Evolutionary conservation across 2,888 invertebrate species (phyloP).

Genomic region (Agrotis clavis): DNA sequence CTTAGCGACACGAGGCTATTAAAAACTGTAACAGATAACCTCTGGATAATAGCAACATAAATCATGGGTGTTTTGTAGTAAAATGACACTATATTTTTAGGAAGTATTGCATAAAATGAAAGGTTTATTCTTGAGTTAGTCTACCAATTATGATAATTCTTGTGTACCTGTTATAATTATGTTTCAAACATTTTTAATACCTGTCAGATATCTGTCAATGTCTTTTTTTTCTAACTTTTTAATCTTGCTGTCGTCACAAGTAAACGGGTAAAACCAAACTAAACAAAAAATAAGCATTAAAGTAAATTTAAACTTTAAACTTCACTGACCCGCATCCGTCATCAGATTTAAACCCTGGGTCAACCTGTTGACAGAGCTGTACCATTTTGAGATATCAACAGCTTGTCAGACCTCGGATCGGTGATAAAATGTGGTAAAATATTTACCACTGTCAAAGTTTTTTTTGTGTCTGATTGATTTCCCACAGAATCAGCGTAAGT

Average conservation of each 20-base stretch:
- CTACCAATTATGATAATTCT: not conserved
- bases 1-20: slow-evolving; percentile 39
- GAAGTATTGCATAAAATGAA: not conserved
- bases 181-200: too few species aligned
- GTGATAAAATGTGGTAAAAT: slow-evolving; percentile 1
- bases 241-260: not conserved
- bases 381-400: slow-evolving; percentile 38
- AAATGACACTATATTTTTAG: not conserved
- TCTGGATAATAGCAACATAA: slow-evolving; percentile 16
- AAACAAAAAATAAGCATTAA: slow-evolving; percentile 38
- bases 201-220: not conserved
- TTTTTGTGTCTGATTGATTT: not conserved
- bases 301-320: slow-evolving; percentile 38
- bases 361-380: slow-evolving; percentile 53
- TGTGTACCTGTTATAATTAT: not conserved
- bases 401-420: slow-evolving; percentile 34
- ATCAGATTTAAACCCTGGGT: slow-evolving; percentile 30
- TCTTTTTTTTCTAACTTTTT: not conserved
- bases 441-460: slow-evolving; percentile 1
- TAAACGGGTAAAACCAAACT: slow-evolving; percentile 1
- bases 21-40: slow-evolving; percentile 17
- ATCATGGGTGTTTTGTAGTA: slow-evolving; percentile 12
- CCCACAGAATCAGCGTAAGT: too few species aligned
- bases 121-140: not conserved
- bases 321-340: slow-evolving; percentile 60